A percentile compares a stretch with the other conserved stretches of the same genome.
phyloP scores from a whole-genome alignment of 2,113 vertebrate genomes.

The Syngnathoides biaculeatus region DNA sequence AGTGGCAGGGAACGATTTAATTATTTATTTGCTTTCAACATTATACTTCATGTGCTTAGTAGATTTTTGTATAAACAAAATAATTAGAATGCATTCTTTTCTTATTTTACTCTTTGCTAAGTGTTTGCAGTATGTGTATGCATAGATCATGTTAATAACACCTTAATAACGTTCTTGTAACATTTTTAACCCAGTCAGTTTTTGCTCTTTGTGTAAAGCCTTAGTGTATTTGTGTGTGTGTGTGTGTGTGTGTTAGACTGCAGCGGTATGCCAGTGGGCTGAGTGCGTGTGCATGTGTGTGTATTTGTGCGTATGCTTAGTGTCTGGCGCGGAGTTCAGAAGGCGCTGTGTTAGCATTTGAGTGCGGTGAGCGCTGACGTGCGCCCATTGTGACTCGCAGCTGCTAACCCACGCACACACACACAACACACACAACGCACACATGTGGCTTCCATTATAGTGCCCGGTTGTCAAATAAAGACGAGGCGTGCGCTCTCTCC shows the following conservation, averaged over 20 bases:
- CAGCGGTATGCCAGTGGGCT: conserved; percentile 15
- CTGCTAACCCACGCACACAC: conserved; percentile 50
- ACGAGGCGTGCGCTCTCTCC: conserved; percentile 49
- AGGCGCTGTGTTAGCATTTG: conserved; percentile 50
- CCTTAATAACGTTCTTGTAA: too few species aligned
- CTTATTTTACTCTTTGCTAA: not conserved
- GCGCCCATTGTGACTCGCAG: conserved; percentile 63
- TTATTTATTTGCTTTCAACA: too few species aligned
- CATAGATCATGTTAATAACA: too few species aligned
- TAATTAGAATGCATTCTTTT: too few species aligned
- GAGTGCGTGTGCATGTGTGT: not conserved
- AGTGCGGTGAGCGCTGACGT: conserved; percentile 57
- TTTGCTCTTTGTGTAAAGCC: too few species aligned
- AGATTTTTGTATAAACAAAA: too few species aligned
- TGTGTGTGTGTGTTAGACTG: not conserved
- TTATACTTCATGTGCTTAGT: too few species aligned
- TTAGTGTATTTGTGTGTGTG: not conserved
- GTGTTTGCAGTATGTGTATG: too few species aligned
- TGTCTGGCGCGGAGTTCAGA: conserved; percentile 12
- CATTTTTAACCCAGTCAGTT: too few species aligned
- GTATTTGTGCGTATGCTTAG: conserved; percentile 7
- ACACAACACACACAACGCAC: conserved; percentile 27
- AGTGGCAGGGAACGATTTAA: too few species aligned
- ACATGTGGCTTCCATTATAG: conserved; percentile 66
- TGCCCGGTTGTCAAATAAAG: conserved; percentile 42